phyloP scores from a whole-genome alignment of 92 coral and sea anemone species.

The Porites evermanni region DNA sequence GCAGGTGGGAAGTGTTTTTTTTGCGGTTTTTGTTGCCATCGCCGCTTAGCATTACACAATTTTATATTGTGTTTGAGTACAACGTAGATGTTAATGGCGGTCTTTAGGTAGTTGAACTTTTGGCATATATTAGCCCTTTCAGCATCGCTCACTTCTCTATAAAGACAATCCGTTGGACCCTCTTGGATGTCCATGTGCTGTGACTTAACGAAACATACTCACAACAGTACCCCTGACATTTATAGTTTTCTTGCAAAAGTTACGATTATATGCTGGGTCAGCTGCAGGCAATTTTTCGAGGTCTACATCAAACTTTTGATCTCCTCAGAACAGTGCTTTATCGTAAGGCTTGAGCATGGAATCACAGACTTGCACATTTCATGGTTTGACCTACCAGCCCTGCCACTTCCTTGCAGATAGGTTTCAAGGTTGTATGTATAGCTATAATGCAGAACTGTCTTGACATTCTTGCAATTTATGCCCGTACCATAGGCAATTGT shows the following conservation, averaged over 20 bases:
- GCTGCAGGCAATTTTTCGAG: background rate
- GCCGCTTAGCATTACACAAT: no score
- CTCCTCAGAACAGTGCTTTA: slow-evolving; percentile 33
- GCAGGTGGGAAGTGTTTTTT: no score
- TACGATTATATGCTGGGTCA: slow-evolving; percentile 43
- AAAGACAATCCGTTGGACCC: background rate
- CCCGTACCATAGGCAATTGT: slow-evolving; percentile 79
- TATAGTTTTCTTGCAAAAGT: slow-evolving; percentile 51
- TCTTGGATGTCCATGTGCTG: no score
- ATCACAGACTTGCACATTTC: slow-evolving; percentile 37
- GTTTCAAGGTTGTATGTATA: slow-evolving; percentile 56
- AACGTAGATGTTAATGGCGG: background rate
- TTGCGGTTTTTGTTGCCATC: no score
- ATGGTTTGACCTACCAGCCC: slow-evolving; percentile 43
- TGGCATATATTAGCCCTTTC: slow-evolving; percentile 1
- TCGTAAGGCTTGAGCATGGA: slow-evolving; percentile 45
- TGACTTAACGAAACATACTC: slow-evolving; percentile 21
- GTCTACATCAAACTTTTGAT: slow-evolving; percentile 39
- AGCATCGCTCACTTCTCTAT: slow-evolving; percentile 1
- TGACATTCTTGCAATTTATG: slow-evolving; percentile 57
- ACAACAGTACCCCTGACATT: slow-evolving; percentile 48
- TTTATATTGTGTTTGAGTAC: no score
- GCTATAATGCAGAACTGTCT: slow-evolving; percentile 52
- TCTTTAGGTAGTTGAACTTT: slow-evolving; percentile 32
- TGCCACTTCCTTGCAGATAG: slow-evolving; percentile 67